Evolutionary conservation across 2,888 invertebrate species (phyloP).

Genomic region (Rhagium mordax): DNA sequence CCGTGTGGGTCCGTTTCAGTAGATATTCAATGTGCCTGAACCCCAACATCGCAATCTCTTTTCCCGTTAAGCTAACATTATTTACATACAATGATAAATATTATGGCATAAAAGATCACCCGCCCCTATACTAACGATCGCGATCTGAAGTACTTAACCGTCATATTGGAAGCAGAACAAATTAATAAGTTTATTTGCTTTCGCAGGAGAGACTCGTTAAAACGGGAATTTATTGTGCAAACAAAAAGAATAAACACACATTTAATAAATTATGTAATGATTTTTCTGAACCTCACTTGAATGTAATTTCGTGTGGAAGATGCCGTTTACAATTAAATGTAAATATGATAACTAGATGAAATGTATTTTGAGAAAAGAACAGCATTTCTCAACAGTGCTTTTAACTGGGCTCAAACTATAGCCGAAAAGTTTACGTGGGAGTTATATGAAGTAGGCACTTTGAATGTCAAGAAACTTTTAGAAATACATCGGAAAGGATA

Average conservation of each 20-base stretch:
- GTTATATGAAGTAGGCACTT: too few species aligned
- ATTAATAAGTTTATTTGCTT: conserved; percentile 57
- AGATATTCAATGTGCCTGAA: conserved; percentile 17
- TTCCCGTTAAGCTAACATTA: conserved; percentile 70
- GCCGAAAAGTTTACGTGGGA: too few species aligned
- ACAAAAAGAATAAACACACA: not conserved
- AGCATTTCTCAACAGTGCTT: too few species aligned
- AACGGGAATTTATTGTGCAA: not conserved
- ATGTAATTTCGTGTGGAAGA: conserved; percentile 11
- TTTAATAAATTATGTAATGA: not conserved
- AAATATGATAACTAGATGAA: too few species aligned
- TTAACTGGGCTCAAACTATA: too few species aligned
- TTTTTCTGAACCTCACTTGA: not conserved
- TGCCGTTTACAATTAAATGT: too few species aligned
- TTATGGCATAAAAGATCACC: conserved; percentile 66
- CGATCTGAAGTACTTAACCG: conserved; percentile 59
- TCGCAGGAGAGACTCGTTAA: conserved; percentile 8
- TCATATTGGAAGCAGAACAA: conserved; percentile 61
- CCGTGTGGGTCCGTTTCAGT: conserved; percentile 52
- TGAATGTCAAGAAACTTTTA: too few species aligned
- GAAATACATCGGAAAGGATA: too few species aligned
- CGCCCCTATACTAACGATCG: conserved; percentile 50
- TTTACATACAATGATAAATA: conserved; percentile 68
- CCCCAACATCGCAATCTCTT: conserved; percentile 45
- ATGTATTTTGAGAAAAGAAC: too few species aligned